A percentile compares a stretch with the other conserved stretches of the same genome.
These are phyloP conservation scores for Fragum whitleyi DNA, from an alignment of 2,888 invertebrate genomes.

Conservation along the genomic window DNA sequence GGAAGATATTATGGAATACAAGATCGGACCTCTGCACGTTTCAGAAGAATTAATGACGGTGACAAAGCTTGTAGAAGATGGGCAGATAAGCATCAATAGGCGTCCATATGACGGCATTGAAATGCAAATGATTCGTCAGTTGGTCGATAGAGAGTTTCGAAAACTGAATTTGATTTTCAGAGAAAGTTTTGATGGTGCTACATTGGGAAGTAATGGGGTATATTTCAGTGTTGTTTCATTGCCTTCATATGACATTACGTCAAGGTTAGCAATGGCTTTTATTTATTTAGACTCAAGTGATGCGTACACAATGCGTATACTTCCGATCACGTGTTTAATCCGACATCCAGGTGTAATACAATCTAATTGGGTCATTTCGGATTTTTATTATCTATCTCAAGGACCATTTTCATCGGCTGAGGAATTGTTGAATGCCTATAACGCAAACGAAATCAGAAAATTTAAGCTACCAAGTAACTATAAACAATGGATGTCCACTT, in stretches of 20 bases:
- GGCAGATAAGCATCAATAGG: conserved; percentile 58
- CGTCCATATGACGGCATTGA: conserved; percentile 60
- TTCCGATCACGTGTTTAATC: conserved; percentile 62
- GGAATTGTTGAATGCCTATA: conserved; percentile 55
- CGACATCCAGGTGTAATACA: conserved; percentile 59
- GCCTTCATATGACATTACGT: conserved; percentile 42
- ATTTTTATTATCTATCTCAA: conserved; percentile 66
- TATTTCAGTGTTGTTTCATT: conserved; percentile 26
- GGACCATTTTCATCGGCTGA: conserved; percentile 60
- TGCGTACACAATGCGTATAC: conserved; percentile 46
- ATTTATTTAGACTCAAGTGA: conserved; percentile 38
- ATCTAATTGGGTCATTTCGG: conserved; percentile 57
- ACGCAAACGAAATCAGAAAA: conserved; percentile 47
- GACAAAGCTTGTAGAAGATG: conserved; percentile 37
- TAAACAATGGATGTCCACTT: conserved; percentile 21
- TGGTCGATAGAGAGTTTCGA: conserved; percentile 24
- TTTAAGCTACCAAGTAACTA: conserved; percentile 57
- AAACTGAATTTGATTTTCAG: conserved; percentile 46
- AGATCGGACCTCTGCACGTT: conserved; percentile 63
- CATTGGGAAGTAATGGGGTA: conserved; percentile 17
- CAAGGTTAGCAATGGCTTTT: conserved; percentile 47
- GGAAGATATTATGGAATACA: conserved; percentile 64
- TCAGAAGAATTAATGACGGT: conserved; percentile 26
- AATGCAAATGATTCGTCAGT: background rate
- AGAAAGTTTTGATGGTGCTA: conserved; percentile 66